phyloP scores from a whole-genome alignment of 2,888 invertebrate genomes.

The Athalia rosae region DNA sequence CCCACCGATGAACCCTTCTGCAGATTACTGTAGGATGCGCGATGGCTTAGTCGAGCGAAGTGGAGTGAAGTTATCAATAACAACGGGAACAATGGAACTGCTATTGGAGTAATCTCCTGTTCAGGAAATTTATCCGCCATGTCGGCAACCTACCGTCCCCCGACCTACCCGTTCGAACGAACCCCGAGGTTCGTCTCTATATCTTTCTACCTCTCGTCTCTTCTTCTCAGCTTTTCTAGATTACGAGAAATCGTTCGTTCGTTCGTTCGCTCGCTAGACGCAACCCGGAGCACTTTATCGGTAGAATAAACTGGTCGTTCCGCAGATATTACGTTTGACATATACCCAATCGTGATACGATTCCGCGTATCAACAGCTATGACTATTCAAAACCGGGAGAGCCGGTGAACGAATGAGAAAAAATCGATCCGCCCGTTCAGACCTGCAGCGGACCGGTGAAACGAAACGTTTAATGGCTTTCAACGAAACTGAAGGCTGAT shows the following conservation, averaged over 20 bases:
- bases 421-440: too few species aligned
- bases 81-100: slow-evolving; percentile 61
- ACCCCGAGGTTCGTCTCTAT: slow-evolving; percentile 1
- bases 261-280: neutral
- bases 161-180: slow-evolving; percentile 47
- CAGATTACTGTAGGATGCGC: neutral
- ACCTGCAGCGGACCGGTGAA: too few species aligned
- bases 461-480: too few species aligned
- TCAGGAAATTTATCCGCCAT: slow-evolving; percentile 68
- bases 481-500: too few species aligned
- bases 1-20: too few species aligned
- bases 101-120: slow-evolving; percentile 67
- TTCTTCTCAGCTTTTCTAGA: slow-evolving; percentile 20
- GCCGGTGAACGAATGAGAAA: too few species aligned
- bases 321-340: slow-evolving; percentile 6
- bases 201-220: neutral
- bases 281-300: slow-evolving; percentile 24
- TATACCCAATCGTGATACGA: too few species aligned
- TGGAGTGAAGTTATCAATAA: slow-evolving; percentile 56
- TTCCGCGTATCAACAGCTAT: too few species aligned
- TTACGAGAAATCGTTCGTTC: slow-evolving; percentile 28
- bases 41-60: slow-evolving; percentile 39
- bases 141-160: slow-evolving; percentile 62
- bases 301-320: slow-evolving; percentile 24
- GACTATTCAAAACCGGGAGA: too few species aligned